Conservation (phyloP, 2,797 vertebrate genomes). For the Sebastes ruberrimus region DNA sequence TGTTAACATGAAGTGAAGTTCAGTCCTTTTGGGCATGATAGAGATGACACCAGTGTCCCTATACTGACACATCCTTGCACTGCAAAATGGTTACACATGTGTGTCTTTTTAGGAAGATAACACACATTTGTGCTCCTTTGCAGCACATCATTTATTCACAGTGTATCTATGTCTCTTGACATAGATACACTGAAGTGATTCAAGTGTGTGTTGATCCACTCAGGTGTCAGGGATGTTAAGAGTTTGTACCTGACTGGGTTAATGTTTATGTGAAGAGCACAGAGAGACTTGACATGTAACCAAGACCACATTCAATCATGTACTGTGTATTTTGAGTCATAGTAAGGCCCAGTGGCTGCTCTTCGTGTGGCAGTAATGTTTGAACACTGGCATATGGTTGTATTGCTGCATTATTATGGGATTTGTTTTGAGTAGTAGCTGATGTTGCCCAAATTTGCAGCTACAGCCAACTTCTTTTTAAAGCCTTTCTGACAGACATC, state of each 20-base stretch:
- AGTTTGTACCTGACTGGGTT: not conserved
- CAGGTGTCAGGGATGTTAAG: not conserved
- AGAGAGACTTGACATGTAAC: not conserved
- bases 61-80: not conserved
- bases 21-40: not conserved
- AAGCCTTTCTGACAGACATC: not conserved
- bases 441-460: not conserved
- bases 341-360: not conserved
- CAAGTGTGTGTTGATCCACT: not conserved
- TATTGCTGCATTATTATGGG: not conserved
- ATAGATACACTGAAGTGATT: slow-evolving; percentile 17
- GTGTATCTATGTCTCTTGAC: not conserved
- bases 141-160: slow-evolving; percentile 10
- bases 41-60: not conserved
- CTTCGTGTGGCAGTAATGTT: not conserved
- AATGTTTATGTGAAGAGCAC: not conserved
- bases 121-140: not conserved
- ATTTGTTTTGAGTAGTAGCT: not conserved
- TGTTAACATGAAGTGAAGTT: slow-evolving; percentile 1
- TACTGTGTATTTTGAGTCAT: not conserved
- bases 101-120: not conserved
- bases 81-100: not conserved
- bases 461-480: not conserved
- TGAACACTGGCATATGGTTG: not conserved
- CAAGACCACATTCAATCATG: not conserved